Base-by-base conservation (phyloP, 2,113 vertebrate species). In the Trochalopteron elliotii region DNA sequence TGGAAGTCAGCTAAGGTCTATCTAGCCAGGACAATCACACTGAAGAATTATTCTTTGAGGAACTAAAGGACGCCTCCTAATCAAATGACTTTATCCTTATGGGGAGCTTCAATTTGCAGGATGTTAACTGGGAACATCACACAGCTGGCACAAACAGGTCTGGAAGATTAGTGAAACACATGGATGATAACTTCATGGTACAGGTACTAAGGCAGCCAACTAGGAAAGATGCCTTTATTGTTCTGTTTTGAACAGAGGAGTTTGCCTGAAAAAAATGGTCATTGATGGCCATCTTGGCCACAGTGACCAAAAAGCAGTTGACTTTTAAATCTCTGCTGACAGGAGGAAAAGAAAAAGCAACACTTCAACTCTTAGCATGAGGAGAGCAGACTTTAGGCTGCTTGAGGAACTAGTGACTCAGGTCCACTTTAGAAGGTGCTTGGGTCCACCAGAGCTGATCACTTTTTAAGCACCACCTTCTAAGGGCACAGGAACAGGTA, bases 241-340 rank as follows among this genome's bases (percentile, higher is more conserved):
- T 39, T 74, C 39, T 39, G 7, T 4, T 74, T 47, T 72, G 55
- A 33, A 39, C 11, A 37, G n/a, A 37, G 17, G 39, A 45, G 5
- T 5, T 28, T 33, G 14, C 17, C 55, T 18, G 27, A 39, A 5
- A 31, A 21, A 44, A 44, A 25, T 27, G 18, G 22, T 37, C 11
- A 39, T 11, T 63, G 57, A 44, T 63, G 33, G 7, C 27, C 14
- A 27, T 27, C 27, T 37, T 63, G 57, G 39, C 17, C 39, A 55
- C 47, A 37, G 17, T 0, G 0, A 45, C 10, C 37, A 63, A 14
- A 45, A 53, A 83, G 22, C 4, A 31, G 5, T 31, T 45, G 35
- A 57, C 11, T 50, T 44, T 50, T 59, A 76, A 67, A 59, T 22
- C 25, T 42, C 61, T 68, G 44, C 15, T 50, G 25, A 42, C 25